Percentiles rank a stretch among this genome's conserved stretches.
These are phyloP conservation scores for Elephantulus edwardii DNA, from an alignment of 2,113 vertebrate genomes.

Conservation along the genomic window DNA sequence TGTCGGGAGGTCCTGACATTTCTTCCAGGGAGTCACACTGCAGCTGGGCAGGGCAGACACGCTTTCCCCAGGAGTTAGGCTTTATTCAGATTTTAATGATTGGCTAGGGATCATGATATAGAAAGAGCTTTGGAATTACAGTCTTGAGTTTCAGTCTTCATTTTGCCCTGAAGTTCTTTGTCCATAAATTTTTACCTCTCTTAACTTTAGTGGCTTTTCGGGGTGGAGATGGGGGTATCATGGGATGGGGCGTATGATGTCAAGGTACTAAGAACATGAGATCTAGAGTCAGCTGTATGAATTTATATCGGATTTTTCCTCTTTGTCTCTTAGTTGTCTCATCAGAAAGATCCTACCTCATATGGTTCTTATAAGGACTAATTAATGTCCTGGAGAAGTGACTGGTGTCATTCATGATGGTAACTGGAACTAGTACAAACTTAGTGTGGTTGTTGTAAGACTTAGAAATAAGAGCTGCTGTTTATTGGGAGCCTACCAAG, in stretches of 20 bases:
- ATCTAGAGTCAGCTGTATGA: background rate
- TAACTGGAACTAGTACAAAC: slow-evolving; percentile 15
- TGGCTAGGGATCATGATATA: background rate
- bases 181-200: background rate
- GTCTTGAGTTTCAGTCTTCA: background rate
- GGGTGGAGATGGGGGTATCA: too few relatives aligned
- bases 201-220: background rate
- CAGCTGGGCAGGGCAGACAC: background rate
- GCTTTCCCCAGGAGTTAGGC: background rate
- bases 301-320: background rate
- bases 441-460: background rate
- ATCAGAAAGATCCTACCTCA: background rate
- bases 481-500: background rate
- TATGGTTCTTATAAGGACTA: background rate
- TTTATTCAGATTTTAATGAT: background rate
- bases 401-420: background rate
- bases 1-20: background rate
- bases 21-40: background rate
- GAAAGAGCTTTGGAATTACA: background rate
- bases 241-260: background rate
- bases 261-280: background rate
- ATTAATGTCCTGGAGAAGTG: slow-evolving; percentile 23
- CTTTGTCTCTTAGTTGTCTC: slow-evolving; percentile 23
- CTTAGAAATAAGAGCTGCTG: background rate
- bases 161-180: background rate